Conservation (phyloP, 2,888 invertebrate species). For the Helleia helle region DNA sequence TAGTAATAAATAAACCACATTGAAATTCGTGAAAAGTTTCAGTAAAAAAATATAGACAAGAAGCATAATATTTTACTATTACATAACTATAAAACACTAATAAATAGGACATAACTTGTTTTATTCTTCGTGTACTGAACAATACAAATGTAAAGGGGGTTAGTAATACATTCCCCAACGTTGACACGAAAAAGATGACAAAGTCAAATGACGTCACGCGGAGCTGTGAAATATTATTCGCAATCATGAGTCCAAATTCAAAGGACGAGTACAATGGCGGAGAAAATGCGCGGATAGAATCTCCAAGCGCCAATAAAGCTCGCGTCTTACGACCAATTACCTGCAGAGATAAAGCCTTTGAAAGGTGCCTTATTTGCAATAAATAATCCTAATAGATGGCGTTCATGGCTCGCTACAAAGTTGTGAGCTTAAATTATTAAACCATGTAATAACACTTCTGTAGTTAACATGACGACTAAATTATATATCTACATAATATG, state of each 20-base stretch:
- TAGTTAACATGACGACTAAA: background rate
- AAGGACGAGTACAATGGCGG: conserved; percentile 29
- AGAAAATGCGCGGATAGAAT: conserved; percentile 37
- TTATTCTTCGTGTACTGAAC: background rate
- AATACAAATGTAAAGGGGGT: background rate
- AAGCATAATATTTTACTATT: too few relatives aligned
- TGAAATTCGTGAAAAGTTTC: too few relatives aligned
- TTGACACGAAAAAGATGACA: too few relatives aligned
- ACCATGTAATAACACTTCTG: background rate
- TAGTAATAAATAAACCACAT: too few relatives aligned
- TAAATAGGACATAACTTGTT: too few relatives aligned
- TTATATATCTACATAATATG: too few relatives aligned
- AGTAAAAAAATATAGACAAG: too few relatives aligned
- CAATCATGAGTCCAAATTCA: background rate
- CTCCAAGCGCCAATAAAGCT: conserved; percentile 38
- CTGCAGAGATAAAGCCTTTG: conserved; percentile 47
- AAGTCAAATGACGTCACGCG: background rate
- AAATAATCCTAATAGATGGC: conserved; percentile 17
- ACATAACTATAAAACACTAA: too few relatives aligned
- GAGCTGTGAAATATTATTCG: background rate
- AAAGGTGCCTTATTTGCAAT: conserved; percentile 30
- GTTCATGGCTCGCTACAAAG: conserved; percentile 7
- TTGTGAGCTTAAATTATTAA: conserved; percentile 5
- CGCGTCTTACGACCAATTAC: conserved; percentile 58
- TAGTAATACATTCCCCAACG: too few relatives aligned